Evolutionary conservation across 1,140 invertebrate genomes (phyloP).

Genomic region (Drosophila kepulauana): DNA sequence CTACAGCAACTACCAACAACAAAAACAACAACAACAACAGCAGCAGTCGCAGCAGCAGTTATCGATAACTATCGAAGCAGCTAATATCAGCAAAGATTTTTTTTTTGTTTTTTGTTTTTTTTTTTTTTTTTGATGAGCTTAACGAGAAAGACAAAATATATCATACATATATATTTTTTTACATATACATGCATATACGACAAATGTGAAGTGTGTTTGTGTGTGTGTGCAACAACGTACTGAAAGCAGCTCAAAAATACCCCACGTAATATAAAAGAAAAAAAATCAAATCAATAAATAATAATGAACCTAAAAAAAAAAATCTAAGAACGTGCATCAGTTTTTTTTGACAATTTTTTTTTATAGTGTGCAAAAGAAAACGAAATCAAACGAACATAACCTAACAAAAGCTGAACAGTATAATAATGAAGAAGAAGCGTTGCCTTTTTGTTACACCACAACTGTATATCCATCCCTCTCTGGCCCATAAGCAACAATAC

Average conservation of each 20-base stretch:
- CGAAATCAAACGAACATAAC: slow-evolving; percentile 29
- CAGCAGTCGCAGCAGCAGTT: slow-evolving; percentile 3
- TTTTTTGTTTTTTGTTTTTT: slow-evolving; percentile 24
- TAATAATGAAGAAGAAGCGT: slow-evolving; percentile 62
- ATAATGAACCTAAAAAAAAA: neutral
- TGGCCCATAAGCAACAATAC: slow-evolving; percentile 45
- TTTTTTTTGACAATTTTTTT: slow-evolving; percentile 56
- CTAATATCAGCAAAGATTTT: slow-evolving; percentile 37
- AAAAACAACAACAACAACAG: neutral
- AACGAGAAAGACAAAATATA: neutral
- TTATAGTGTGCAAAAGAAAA: slow-evolving; percentile 22
- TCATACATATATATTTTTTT: slow-evolving; percentile 15
- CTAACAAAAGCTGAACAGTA: slow-evolving; percentile 7
- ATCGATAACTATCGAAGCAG: slow-evolving; percentile 31
- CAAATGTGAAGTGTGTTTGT: slow-evolving; percentile 19
- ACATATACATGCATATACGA: slow-evolving; percentile 20
- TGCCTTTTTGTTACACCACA: slow-evolving; percentile 57
- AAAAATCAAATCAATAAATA: slow-evolving; percentile 18
- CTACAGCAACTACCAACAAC: slow-evolving; percentile 7
- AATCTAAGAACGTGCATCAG: slow-evolving; percentile 12
- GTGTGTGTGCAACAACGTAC: slow-evolving; percentile 45
- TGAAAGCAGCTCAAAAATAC: slow-evolving; percentile 37
- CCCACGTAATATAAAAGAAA: slow-evolving; percentile 14
- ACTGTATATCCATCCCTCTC: slow-evolving; percentile 43
- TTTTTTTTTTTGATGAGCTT: neutral